These are phyloP conservation scores for Aldrovandia affinis DNA, from an alignment of 2,797 vertebrate species.

Conservation along the genomic window DNA sequence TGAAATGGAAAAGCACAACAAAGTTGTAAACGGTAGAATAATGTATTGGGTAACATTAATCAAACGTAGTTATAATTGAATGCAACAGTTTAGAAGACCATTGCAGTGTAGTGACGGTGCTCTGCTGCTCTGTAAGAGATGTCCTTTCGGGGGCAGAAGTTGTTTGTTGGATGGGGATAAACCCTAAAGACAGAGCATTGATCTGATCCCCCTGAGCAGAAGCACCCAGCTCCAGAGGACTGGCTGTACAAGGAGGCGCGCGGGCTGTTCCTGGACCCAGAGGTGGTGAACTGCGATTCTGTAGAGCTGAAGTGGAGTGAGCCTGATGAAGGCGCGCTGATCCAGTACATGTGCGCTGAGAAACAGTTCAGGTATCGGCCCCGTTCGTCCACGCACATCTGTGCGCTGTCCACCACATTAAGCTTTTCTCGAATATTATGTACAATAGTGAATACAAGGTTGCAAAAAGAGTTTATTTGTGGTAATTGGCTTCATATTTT, in stretches of 20 bases:
- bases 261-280: slow-evolving; percentile 85
- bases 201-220: slow-evolving; percentile 66
- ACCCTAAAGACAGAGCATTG: not conserved
- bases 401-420: not conserved
- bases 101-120: not conserved
- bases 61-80: too few species aligned
- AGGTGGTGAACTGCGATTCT: slow-evolving; percentile 80
- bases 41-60: too few species aligned
- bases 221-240: slow-evolving; percentile 87
- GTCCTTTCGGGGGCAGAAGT: not conserved
- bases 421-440: not conserved
- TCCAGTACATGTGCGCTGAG: slow-evolving; percentile 89
- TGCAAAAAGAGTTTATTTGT: not conserved
- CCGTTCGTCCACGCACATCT: not conserved
- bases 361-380: slow-evolving; percentile 87
- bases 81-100: not conserved
- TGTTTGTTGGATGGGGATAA: not conserved
- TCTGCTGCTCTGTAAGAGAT: not conserved
- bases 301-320: slow-evolving; percentile 90
- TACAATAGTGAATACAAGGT: not conserved
- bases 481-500: not conserved
- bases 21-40: not conserved
- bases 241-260: slow-evolving; percentile 93
- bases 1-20: not conserved
- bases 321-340: slow-evolving; percentile 83